Evolutionary conservation across 2,888 invertebrate genomes (phyloP), one percentile per base, ranked within the genome.

Genomic region (Rhamnusium bicolor): DNA sequence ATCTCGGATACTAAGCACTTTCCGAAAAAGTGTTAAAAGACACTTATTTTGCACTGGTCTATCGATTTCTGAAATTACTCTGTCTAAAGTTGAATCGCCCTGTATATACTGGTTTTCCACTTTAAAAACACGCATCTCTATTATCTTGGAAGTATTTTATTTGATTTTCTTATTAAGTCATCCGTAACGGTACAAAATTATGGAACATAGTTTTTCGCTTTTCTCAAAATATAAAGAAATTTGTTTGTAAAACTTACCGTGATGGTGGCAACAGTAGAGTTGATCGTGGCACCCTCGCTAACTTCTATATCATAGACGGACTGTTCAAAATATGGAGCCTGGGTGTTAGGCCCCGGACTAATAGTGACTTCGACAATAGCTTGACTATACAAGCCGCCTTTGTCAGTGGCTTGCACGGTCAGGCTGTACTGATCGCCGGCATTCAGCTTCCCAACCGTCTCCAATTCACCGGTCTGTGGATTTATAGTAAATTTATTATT

Each of bases 371-470:
- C 97, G 24, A 97, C 93, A 69, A 97, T 96, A 3, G 95, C 94
- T 86, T 96, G 96, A 1, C 94, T 94, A 76, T 93, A 93, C 58
- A 94, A 91, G 0, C 96, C 96, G 49, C 94, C 94, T 16, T 91
- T 92, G 67, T 96, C 96, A 0, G 92, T 93, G 0, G 95, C 96
- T 85, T 95, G 93, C 0, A 97, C 92, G 0, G 96, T 96, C 19
- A 97, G 92, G 85, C 95, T 96, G 88, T 95, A 97, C 82, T 96
- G 96, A 82, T 96, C 96, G 0, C 96, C 97, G 0, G 96, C 94
- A 85, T 93, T 92, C 10, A 97, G 86, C 69, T 95, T 94, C 2
- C 94, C 94, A n/a, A 93, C 91, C 16, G 95, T 94, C 73, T 95
- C 93, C 86, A 90, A 76, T 72, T 93, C 91, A 21, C 97, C 97